Conservation (phyloP, 2,888 invertebrate species). For the Rhyacophila evoluta region DNA sequence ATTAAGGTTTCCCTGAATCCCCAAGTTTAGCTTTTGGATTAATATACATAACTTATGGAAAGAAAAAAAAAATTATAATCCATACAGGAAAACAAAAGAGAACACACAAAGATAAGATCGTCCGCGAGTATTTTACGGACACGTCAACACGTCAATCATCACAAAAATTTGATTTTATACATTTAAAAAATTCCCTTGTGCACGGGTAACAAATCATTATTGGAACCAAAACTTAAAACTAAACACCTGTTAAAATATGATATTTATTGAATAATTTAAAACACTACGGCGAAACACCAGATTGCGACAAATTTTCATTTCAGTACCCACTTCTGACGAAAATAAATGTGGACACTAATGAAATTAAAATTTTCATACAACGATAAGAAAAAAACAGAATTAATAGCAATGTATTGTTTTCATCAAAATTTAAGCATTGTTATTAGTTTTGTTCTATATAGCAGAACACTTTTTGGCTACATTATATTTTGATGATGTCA, state of each 20-base stretch:
- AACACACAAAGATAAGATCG: slow-evolving; percentile 11
- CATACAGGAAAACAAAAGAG: neutral
- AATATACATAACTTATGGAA: slow-evolving; percentile 18
- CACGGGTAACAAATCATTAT: neutral
- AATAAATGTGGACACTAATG: no score
- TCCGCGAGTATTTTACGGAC: neutral
- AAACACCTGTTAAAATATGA: neutral
- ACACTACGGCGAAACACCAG: no score
- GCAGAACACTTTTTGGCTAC: no score
- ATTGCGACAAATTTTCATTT: no score
- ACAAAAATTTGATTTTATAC: neutral
- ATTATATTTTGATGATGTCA: no score
- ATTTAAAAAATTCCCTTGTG: neutral
- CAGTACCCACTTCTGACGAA: no score
- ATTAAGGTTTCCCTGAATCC: slow-evolving; percentile 54
- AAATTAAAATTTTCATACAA: no score
- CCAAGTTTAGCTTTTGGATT: slow-evolving; percentile 42
- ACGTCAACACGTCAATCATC: neutral
- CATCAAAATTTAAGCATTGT: no score
- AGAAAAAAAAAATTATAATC: slow-evolving; percentile 10
- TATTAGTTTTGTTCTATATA: no score
- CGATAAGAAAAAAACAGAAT: no score
- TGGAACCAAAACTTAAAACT: neutral
- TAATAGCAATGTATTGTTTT: no score
- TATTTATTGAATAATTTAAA: no score